Conservation (phyloP, 2,113 vertebrate genomes). For the Sprattus sprattus region DNA sequence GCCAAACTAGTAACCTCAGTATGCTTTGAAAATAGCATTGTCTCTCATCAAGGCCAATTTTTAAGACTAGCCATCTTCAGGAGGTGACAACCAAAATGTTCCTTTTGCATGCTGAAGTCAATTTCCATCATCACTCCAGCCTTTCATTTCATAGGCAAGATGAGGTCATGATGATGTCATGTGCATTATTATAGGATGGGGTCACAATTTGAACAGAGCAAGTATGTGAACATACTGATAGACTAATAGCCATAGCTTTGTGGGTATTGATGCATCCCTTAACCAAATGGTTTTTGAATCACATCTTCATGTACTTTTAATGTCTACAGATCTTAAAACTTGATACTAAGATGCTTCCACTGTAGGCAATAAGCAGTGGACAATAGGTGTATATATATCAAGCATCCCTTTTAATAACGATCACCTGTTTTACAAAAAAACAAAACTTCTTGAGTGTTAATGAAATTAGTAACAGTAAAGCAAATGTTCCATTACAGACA, state of each 20-base stretch:
- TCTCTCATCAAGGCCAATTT: too few relatives aligned
- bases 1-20: too few relatives aligned
- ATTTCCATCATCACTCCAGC: too few relatives aligned
- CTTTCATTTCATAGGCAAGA: too few relatives aligned
- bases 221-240: too few relatives aligned
- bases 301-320: background rate
- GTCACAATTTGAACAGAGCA: too few relatives aligned
- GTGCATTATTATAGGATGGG: too few relatives aligned
- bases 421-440: slow-evolving; percentile 78
- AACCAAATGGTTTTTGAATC: background rate
- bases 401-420: slow-evolving; percentile 81
- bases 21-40: too few relatives aligned
- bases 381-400: slow-evolving; percentile 58
- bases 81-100: too few relatives aligned
- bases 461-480: slow-evolving; percentile 73
- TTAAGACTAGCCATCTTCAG: too few relatives aligned
- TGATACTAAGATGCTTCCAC: background rate
- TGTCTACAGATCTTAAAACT: background rate
- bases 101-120: too few relatives aligned
- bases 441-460: slow-evolving; percentile 71
- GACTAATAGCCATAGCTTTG: background rate
- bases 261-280: background rate
- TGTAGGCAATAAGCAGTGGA: background rate
- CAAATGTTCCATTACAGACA: slow-evolving; percentile 67
- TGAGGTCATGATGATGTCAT: too few relatives aligned